A percentile compares a stretch with the other conserved stretches of the same genome.
Evolutionary conservation across 2,113 vertebrate genomes (phyloP).

Genomic region (Poeciliopsis retropinna): DNA sequence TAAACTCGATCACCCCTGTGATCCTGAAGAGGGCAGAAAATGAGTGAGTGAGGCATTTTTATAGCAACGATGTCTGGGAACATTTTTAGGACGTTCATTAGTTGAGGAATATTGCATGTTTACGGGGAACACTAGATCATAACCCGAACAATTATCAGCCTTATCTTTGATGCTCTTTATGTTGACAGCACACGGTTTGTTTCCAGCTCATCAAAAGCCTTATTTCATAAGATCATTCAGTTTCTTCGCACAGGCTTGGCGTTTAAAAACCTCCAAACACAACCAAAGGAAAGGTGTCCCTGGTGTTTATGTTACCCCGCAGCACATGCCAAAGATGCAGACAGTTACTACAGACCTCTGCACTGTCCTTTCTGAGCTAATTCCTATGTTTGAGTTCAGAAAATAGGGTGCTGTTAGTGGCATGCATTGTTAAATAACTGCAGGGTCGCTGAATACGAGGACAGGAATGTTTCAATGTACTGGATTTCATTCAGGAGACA

Average conservation of each 20-base stretch:
- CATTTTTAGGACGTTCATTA: conserved; percentile 28
- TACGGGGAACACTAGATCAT: conserved; percentile 41
- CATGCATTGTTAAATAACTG: conserved; percentile 29
- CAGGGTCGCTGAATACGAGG: conserved; percentile 21
- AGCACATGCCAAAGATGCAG: conserved; percentile 77
- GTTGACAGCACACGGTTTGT: conserved; percentile 10
- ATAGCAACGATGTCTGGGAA: conserved; percentile 8
- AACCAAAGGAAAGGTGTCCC: conserved; percentile 80
- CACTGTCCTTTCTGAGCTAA: conserved; percentile 30
- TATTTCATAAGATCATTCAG: conserved; percentile 18
- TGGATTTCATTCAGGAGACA: conserved; percentile 26
- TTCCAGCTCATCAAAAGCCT: conserved; percentile 31
- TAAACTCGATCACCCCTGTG: neutral
- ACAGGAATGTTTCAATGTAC: conserved; percentile 28
- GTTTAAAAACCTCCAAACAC: conserved; percentile 50
- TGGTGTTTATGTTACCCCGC: conserved; percentile 82
- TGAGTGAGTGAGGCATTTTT: neutral
- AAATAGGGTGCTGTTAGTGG: conserved; percentile 26
- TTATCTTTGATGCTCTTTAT: conserved; percentile 23
- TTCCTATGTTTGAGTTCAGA: conserved; percentile 44
- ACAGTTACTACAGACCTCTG: conserved; percentile 46
- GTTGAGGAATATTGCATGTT: conserved; percentile 28
- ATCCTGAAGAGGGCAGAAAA: neutral
- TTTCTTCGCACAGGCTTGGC: conserved; percentile 48
- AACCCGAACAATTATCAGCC: conserved; percentile 3